Evolutionary conservation across 2,888 invertebrate genomes (phyloP), one percentile per base, ranked within the genome.

Genomic region (Autographa pulchrina): DNA sequence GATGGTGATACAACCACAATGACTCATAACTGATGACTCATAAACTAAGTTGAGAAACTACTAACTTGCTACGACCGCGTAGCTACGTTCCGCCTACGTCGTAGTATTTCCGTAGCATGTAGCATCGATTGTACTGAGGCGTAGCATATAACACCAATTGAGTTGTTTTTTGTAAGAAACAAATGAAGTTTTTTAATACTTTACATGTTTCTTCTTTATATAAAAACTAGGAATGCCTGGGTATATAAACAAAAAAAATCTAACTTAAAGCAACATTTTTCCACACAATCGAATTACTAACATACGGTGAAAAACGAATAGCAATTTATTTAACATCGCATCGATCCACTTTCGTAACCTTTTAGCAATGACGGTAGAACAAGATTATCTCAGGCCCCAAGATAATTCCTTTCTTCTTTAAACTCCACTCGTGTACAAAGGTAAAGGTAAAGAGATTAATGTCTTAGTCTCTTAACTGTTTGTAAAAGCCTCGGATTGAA

Each of bases 361-460:
- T 77, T 76, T 61, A 72, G 60, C 72, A 77, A 81, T 75, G 73
- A 78, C 75, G 54, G 69, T 63, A 65, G 68, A 83, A 82, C 58
- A 35, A 72, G 84, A 83, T 83, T 83, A 83, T 67, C 71, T 64
- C 60, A 11, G 56, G 62, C 64, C 72, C 38, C 32, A 65, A 58
- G 68, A 60, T 75, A 82, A 75, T 67, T 75, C 59, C 66, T 74
- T 82, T 82, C 20, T 70, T 78, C 63, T 72, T 71, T 69, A 65
- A 79, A 74, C 65, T 62, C 66, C 59, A 66, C 58, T 68, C 71
- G 73, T 72, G 73, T 75, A 76, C 62, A 68, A 78, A 67, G 16
- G 62, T 35, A 61, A 75, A 74, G 65, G 62, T 68, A 70, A 77
- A 59, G 67, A 74, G 75, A 83, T 83, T 75, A 78, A 83, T 80